Evolutionary conservation across 1,140 invertebrate genomes (phyloP).

Genomic region (Probaryconus sp.): DNA sequence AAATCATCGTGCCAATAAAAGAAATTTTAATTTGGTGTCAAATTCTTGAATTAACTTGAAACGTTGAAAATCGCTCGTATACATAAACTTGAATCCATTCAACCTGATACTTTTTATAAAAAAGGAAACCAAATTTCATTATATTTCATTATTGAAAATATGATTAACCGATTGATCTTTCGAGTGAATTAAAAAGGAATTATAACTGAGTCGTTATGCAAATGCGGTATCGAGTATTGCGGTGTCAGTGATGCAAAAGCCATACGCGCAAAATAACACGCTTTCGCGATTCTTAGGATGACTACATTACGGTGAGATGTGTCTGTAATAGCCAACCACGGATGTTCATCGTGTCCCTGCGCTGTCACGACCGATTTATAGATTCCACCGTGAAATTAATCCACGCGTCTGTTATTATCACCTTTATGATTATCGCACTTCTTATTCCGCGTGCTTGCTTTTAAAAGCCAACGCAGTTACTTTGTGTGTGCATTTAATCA

Average conservation of each 20-base stretch:
- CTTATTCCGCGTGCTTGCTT: constrained; percentile 40
- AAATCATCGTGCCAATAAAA: no score
- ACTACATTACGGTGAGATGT: constrained; percentile 5
- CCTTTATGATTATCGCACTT: constrained; percentile 39
- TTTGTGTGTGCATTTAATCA: not conserved
- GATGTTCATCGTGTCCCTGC: constrained; percentile 33
- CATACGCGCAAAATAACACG: constrained; percentile 38
- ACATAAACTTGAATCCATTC: no score
- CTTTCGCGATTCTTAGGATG: constrained; percentile 8
- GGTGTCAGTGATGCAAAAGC: constrained; percentile 31
- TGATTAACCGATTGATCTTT: constrained; percentile 10
- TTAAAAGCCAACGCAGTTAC: not conserved
- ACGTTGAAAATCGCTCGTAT: no score
- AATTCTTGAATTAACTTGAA: no score
- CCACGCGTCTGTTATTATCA: constrained; percentile 48
- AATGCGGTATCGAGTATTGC: constrained; percentile 24
- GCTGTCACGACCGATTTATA: constrained; percentile 49
- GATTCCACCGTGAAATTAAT: constrained; percentile 40
- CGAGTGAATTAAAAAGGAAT: constrained; percentile 8
- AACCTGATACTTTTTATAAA: no score
- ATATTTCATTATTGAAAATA: no score
- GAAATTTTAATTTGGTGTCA: no score
- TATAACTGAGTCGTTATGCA: constrained; percentile 45
- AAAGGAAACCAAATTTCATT: no score
- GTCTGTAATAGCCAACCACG: constrained; percentile 34